Conservation (phyloP, 2,113 vertebrate genomes). For the Pluvianellus socialis region DNA sequence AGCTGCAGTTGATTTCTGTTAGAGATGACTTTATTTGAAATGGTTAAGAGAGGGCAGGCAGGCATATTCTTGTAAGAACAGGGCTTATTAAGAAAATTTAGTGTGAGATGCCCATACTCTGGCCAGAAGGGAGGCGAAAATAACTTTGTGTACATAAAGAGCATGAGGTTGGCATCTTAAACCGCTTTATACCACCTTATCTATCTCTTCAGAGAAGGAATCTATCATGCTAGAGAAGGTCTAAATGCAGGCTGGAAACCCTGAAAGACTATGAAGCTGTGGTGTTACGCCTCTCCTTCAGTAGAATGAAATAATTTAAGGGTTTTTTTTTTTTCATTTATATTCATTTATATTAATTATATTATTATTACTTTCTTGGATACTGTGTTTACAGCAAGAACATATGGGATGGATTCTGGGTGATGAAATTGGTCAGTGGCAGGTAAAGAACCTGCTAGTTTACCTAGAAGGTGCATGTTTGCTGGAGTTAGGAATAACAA, state of each 20-base stretch:
- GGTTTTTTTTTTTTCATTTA: not conserved
- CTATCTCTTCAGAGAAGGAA: not conserved
- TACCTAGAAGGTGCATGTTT: not conserved
- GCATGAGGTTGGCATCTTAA: not conserved
- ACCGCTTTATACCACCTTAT: not conserved
- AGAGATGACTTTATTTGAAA: not conserved
- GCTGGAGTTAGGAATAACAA: not conserved
- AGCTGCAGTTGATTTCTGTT: not conserved
- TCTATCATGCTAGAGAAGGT: not conserved
- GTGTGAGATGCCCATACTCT: not conserved
- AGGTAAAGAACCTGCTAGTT: not conserved
- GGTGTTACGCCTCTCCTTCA: not conserved
- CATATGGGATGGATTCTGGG: not conserved
- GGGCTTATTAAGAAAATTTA: not conserved
- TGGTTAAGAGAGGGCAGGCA: not conserved
- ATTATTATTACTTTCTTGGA: not conserved
- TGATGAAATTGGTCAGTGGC: not conserved
- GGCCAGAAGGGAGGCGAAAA: not conserved
- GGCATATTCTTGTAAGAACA: not conserved
- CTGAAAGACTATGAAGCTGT: not conserved
- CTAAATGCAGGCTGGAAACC: not conserved
- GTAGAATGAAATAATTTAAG: not conserved
- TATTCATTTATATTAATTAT: not conserved
- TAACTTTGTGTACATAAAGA: not conserved
- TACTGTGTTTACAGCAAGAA: not conserved